A percentile compares a stretch with the other conserved stretches of the same genome.
Evolutionary conservation across 2,113 vertebrate genomes (phyloP).

Genomic region (Bungarus multicinctus): DNA sequence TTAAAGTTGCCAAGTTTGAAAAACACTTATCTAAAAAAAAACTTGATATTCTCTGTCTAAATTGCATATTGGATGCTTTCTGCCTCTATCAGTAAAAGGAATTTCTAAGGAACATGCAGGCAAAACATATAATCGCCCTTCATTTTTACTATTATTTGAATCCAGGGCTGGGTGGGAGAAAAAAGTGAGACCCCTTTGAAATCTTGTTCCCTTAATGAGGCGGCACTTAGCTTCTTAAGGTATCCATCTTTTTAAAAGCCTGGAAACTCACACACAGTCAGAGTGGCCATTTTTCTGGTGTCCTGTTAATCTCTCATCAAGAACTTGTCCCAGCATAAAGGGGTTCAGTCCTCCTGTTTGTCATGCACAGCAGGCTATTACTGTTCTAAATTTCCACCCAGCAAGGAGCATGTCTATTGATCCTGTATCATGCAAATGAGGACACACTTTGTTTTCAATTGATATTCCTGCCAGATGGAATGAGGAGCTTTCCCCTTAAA

Average conservation of each 20-base stretch:
- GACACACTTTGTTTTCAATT: background rate
- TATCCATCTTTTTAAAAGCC: background rate
- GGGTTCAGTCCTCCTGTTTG: background rate
- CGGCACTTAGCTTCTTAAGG: background rate
- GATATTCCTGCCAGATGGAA: background rate
- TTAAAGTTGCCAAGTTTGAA: background rate
- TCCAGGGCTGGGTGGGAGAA: background rate
- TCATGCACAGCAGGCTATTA: background rate
- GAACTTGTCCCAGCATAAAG: background rate
- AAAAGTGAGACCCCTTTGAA: background rate
- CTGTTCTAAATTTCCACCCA: background rate
- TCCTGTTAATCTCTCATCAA: background rate
- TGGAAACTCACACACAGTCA: background rate
- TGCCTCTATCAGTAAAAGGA: background rate
- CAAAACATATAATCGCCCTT: background rate
- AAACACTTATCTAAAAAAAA: background rate
- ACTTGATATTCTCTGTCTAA: background rate
- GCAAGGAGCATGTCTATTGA: background rate
- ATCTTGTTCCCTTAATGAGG: background rate
- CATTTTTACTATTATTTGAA: background rate
- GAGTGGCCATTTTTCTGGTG: background rate
- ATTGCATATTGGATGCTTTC: background rate
- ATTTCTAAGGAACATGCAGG: background rate
- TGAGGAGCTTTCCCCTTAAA: background rate
- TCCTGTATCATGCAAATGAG: conserved; percentile 7